Conservation (phyloP, 2,888 invertebrate species). For the Pterobdella sp. region DNA sequence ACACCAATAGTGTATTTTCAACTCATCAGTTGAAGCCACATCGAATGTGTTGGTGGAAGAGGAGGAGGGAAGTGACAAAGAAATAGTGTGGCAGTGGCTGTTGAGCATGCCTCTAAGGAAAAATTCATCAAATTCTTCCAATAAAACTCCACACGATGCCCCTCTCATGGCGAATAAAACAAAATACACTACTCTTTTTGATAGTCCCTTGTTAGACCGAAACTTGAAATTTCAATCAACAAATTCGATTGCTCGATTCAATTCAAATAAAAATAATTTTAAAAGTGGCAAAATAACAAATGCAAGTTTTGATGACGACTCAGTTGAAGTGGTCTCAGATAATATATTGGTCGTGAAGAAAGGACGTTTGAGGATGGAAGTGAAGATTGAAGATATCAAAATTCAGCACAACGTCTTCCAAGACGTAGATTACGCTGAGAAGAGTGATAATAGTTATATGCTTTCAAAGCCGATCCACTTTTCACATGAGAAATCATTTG, state of each 20-base stretch:
- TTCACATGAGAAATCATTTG: constrained; percentile 1
- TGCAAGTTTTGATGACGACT: neutral
- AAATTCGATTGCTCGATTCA: neutral
- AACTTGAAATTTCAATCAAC: neutral
- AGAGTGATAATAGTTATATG: constrained; percentile 22
- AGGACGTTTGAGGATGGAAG: constrained; percentile 2
- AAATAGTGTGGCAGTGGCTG: constrained; percentile 2
- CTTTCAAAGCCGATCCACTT: constrained; percentile 4
- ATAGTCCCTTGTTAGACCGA: neutral
- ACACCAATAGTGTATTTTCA: too few species aligned
- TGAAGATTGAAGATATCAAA: constrained; percentile 5
- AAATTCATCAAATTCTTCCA: neutral
- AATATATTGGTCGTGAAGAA: neutral
- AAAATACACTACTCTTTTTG: neutral
- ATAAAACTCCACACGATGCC: neutral
- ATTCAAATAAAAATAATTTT: neutral
- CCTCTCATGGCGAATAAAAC: neutral
- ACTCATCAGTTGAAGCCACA: neutral
- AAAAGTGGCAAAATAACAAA: neutral
- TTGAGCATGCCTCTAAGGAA: neutral
- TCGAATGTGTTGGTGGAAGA: neutral
- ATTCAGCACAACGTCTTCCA: neutral
- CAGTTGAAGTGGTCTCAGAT: neutral
- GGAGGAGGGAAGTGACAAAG: neutral
- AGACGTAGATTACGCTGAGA: constrained; percentile 19